Percentiles rank a stretch among this genome's conserved stretches.
Conservation (phyloP, 2,797 vertebrate genomes). For the Ispidina picta region DNA sequence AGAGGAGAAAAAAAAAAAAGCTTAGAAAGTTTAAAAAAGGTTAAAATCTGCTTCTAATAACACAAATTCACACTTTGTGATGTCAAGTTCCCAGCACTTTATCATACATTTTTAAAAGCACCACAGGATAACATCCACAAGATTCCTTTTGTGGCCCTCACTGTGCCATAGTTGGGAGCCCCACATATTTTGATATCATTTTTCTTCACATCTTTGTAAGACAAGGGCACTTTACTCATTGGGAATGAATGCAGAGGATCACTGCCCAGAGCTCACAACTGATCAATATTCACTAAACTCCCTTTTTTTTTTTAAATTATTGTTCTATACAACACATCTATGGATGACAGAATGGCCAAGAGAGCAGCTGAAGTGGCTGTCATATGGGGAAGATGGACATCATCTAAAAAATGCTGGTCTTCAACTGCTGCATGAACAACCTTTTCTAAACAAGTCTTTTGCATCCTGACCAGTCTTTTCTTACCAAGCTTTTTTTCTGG, state of each 20-base stretch:
- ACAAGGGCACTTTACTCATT: background rate
- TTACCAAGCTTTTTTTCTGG: background rate
- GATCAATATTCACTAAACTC: background rate
- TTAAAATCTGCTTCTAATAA: background rate
- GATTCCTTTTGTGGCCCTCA: background rate
- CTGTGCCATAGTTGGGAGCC: background rate
- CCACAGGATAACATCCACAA: background rate
- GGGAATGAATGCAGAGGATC: background rate
- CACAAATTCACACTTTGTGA: background rate
- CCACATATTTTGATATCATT: background rate
- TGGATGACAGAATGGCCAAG: background rate
- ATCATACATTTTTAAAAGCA: background rate
- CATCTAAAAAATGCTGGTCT: background rate
- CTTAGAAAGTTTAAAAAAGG: background rate
- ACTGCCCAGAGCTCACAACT: background rate
- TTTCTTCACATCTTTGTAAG: background rate
- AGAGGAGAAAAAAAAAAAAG: background rate
- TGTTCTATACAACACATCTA: background rate
- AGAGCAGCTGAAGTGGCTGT: background rate
- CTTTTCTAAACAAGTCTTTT: background rate
- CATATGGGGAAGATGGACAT: background rate
- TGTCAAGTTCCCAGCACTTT: background rate
- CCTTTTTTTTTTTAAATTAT: background rate
- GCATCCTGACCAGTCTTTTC: background rate
- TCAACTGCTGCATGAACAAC: background rate